Evolutionary conservation across 2,797 vertebrate genomes (phyloP), one percentile per base, ranked within the genome.

Genomic region (Forpus xanthops): DNA sequence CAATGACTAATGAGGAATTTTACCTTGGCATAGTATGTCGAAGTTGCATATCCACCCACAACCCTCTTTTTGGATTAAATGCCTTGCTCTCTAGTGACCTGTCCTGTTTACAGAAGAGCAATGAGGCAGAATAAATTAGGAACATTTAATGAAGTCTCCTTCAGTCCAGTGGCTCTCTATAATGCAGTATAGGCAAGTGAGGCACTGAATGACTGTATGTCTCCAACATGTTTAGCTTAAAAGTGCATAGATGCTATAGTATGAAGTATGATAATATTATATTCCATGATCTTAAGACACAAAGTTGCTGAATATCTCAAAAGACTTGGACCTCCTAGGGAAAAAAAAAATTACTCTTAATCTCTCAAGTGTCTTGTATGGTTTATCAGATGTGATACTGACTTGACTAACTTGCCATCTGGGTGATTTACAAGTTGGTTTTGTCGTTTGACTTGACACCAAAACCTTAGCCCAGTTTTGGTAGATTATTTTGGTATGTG

Each of bases 61-160:
- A 12, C 72, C 41, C 37, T 76, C 41, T 82, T 77, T 88, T 85
- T 86, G 80, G 74, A 68, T 72, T 91, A 87, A 96, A 90, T 80
- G 81, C 41, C 24, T 90, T 82, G 72, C 77, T 96, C 47, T 90
- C 72, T 47, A 85, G 87, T 94, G 93, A 89, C 75, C 67, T 19
- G 3, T 47, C 44, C 77, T 90, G 61, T 90, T 96, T 90, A 85
- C 68, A 90, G 74, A 82, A 90, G 53, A 94, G 77, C 35, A 60
- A 74, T 0, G 28, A 93, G 67, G 91, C 87, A 94, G 83, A 95
- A 94, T 91, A 87, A 94, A 94, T 95, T 85, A 90, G 68, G 90
- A 73, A 53, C 61, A n/a, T 79, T 88, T 91, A 89, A 91, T 85
- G 60, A 94, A 91, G 79, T 94, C 74, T 90, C 56, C 49, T 88